phyloP scores from a whole-genome alignment of 2,797 vertebrate species.

The Chaenodraco wilsoni region DNA sequence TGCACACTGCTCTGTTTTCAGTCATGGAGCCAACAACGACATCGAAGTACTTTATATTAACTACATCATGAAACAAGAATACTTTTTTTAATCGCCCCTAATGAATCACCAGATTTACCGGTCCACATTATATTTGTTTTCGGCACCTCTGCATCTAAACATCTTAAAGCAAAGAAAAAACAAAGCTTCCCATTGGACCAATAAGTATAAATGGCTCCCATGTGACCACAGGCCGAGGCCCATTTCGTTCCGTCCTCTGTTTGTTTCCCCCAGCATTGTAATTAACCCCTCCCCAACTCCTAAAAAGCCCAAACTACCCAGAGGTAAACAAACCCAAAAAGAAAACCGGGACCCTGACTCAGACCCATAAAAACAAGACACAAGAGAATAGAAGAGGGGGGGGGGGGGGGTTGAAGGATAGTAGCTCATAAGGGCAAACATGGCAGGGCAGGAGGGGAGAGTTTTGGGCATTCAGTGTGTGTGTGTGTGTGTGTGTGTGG shows the following conservation, averaged over 20 bases:
- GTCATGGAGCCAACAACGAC: constrained; percentile 22
- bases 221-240: constrained; percentile 75
- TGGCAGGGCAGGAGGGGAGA: constrained; percentile 47
- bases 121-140: constrained; percentile 55
- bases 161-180: constrained; percentile 74
- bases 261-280: constrained; percentile 83
- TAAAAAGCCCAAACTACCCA: constrained; percentile 67
- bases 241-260: constrained; percentile 75
- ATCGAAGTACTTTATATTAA: constrained; percentile 27
- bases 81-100: constrained; percentile 21
- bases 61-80: constrained; percentile 9
- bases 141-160: constrained; percentile 68
- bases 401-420: constrained; percentile 46
- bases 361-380: constrained; percentile 76
- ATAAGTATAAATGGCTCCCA: constrained; percentile 81
- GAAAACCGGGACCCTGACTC: constrained; percentile 75
- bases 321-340: constrained; percentile 77
- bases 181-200: constrained; percentile 73
- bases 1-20: constrained; percentile 50
- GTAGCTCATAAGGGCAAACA: constrained; percentile 65
- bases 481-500: constrained; percentile 15
- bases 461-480: constrained; percentile 50
- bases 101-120: constrained; percentile 67
- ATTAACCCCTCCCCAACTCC: constrained; percentile 63
- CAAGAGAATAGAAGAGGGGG: constrained; percentile 45